phyloP scores from a whole-genome alignment of 2,797 vertebrate genomes.

The Steatocranus sp. region DNA sequence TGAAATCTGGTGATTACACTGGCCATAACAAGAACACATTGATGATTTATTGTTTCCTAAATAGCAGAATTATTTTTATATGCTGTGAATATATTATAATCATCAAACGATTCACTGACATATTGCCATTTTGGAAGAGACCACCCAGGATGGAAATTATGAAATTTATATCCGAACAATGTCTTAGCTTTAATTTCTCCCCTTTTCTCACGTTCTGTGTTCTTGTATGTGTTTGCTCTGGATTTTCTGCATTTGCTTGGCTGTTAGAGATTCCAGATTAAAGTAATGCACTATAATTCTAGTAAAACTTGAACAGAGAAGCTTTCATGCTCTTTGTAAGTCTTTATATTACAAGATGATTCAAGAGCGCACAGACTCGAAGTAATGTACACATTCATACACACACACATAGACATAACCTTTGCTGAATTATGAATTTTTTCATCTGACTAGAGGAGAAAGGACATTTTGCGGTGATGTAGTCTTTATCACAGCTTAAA shows the following conservation, averaged over 20 bases:
- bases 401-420: neutral
- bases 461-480: conserved; percentile 6
- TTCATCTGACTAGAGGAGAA: conserved; percentile 9
- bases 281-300: neutral
- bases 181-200: neutral
- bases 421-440: conserved; percentile 16
- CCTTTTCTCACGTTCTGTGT: neutral
- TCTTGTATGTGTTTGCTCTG: neutral
- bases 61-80: neutral
- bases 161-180: neutral
- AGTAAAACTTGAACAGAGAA: neutral
- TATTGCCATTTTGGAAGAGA: neutral
- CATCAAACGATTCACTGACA: neutral
- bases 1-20: neutral
- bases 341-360: neutral
- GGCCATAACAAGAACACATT: neutral
- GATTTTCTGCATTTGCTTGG: neutral
- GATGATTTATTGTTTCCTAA: neutral
- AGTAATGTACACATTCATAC: neutral
- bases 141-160: neutral
- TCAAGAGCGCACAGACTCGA: neutral
- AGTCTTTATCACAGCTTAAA: conserved; percentile 26
- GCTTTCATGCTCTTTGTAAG: neutral
- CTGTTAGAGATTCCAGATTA: neutral
- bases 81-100: neutral